A percentile compares a stretch with the other conserved stretches of the same genome.
Evolutionary conservation across 2,113 vertebrate genomes (phyloP).

Genomic region (Otus sunia): DNA sequence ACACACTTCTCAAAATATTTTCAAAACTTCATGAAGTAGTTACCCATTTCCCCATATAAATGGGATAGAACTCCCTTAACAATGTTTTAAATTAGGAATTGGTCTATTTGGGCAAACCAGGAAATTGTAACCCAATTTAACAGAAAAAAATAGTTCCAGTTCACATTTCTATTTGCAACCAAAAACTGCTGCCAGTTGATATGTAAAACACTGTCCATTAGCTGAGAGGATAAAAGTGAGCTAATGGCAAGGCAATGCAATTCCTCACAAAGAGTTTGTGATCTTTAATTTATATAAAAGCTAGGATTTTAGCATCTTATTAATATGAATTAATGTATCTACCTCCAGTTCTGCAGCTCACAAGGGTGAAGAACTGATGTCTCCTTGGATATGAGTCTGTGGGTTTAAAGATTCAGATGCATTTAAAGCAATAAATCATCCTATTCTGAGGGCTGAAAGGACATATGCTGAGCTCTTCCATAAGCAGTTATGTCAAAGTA

Average conservation of each 20-base stretch:
- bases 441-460: background rate
- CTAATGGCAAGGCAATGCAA: background rate
- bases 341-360: background rate
- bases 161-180: background rate
- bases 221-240: background rate
- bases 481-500: background rate
- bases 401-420: conserved; percentile 4
- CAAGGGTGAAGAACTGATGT: background rate
- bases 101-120: background rate
- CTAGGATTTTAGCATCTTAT: background rate
- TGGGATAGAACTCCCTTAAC: background rate
- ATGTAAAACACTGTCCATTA: background rate
- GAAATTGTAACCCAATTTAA: background rate
- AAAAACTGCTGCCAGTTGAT: background rate
- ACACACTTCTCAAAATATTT: background rate
- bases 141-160: background rate
- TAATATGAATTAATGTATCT: background rate
- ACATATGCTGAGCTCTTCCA: background rate
- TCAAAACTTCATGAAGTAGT: background rate
- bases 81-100: background rate
- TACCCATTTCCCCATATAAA: background rate
- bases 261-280: background rate
- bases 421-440: conserved; percentile 22
- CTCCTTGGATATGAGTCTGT: background rate
- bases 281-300: background rate